These are phyloP conservation scores for Papilio aristodemus DNA, from an alignment of 1,140 invertebrate genomes.

Conservation along the genomic window DNA sequence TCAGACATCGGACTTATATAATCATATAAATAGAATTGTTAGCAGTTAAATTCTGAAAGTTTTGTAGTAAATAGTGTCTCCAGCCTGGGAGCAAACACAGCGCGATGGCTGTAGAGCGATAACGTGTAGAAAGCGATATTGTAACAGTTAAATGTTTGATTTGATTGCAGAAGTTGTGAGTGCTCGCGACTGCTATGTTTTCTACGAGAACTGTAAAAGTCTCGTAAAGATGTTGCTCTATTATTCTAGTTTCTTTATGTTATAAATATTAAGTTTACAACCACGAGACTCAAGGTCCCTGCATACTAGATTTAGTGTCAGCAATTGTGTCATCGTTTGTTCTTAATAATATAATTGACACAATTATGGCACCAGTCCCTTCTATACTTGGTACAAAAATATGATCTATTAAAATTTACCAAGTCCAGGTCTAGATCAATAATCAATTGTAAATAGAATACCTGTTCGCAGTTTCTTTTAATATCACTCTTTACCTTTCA, in stretches of 20 bases:
- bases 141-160: conserved; percentile 19
- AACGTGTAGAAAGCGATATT: background rate
- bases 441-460: too few species aligned
- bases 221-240: conserved; percentile 2
- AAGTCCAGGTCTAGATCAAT: too few species aligned
- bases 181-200: background rate
- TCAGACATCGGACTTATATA: too few species aligned
- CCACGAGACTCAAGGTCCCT: background rate
- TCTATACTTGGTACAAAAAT: too few species aligned
- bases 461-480: too few species aligned
- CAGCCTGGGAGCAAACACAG: background rate
- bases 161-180: conserved; percentile 13
- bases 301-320: background rate
- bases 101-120: background rate
- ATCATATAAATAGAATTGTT: background rate
- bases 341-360: background rate
- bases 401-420: too few species aligned
- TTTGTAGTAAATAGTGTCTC: background rate
- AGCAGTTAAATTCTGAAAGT: background rate
- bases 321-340: background rate
- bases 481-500: too few species aligned
- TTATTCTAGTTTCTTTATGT: conserved; percentile 1
- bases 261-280: background rate
- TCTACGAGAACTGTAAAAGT: conserved; percentile 14
- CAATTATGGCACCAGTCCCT: too few species aligned